Base-by-base conservation (phyloP, 2,113 vertebrate species). In the pig (Sus scrofa) region DNA sequence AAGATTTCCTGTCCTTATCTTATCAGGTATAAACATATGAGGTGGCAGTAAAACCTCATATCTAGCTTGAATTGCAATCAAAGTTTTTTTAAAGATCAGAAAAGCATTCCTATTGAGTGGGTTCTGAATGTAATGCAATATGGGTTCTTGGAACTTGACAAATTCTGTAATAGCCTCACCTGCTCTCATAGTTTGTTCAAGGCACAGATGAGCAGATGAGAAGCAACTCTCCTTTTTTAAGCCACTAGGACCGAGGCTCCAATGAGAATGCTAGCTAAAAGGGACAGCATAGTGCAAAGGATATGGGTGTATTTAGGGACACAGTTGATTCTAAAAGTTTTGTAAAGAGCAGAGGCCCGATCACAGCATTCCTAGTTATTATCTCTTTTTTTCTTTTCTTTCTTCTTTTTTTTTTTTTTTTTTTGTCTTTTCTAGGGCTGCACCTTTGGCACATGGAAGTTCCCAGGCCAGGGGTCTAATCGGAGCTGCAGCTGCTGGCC, bases 1-100 rank as follows among this genome's bases (percentile, higher is more conserved):
- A 91, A 71, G 92, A 93, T 92, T 96, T 93, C 39, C 30, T 97
- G 44, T 85, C 77, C 83, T 91, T 94, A 96, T 96, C 96, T 94
- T 93, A 95, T 94, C 94, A 96, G 73, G 50, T 15, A 56, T 20
- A 89, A 94, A 89, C 44, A 94, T 27, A 63, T 2, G 85, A 71
- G 75, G 44, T 39, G 24, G 32, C 60, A 6, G 30, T 20, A 87
- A 91, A 2, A 0, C 4, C 44, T 39, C 58, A 4, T 44, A 37
- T 92, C 86, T 84, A 68, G 63, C 95, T 67, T 94, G 81, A 98
- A 91, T 62, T 97, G 74, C 18, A 11, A 0, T 83, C 19, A 32
- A 52, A 32, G 32, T 63, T 32, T 9, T 7, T 83, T 94, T 0
- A 0, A 96, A 96, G 90, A 83, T 74, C 62, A 87, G 95, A 89